Percentiles rank a stretch among this genome's conserved stretches.
Evolutionary conservation across 2,113 vertebrate genomes (phyloP).

Genomic region (Melospiza melodia): DNA sequence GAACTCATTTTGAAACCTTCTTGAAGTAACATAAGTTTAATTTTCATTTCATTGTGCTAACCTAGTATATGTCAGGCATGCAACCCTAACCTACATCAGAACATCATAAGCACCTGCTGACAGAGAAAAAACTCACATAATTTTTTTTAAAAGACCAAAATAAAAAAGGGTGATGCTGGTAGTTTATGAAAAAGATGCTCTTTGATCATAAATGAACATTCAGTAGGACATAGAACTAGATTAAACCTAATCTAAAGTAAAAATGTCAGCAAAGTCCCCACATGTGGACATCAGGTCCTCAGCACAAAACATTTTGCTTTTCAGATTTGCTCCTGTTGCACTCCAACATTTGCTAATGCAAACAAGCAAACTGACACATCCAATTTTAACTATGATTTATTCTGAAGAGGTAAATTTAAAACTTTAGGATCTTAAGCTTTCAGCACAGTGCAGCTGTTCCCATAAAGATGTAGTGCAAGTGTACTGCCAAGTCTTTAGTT

Average conservation of each 20-base stretch:
- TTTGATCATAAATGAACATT: neutral
- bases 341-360: neutral
- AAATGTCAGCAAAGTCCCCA: neutral
- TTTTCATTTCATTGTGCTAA: slow-evolving; percentile 12
- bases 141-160: neutral
- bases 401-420: neutral
- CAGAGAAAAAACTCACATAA: neutral
- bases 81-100: neutral
- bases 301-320: neutral
- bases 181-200: neutral
- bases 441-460: neutral
- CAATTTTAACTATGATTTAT: neutral
- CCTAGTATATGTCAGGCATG: neutral
- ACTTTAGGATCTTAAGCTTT: neutral
- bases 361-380: neutral
- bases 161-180: neutral
- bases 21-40: neutral
- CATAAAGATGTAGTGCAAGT: neutral
- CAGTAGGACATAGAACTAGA: neutral
- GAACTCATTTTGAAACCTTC: neutral
- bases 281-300: neutral
- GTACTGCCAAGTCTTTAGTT: neutral
- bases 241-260: neutral
- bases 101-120: neutral
- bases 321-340: neutral